These are phyloP conservation scores for Drosophila setifemur DNA, from an alignment of 1,140 invertebrate species.

Conservation along the genomic window DNA sequence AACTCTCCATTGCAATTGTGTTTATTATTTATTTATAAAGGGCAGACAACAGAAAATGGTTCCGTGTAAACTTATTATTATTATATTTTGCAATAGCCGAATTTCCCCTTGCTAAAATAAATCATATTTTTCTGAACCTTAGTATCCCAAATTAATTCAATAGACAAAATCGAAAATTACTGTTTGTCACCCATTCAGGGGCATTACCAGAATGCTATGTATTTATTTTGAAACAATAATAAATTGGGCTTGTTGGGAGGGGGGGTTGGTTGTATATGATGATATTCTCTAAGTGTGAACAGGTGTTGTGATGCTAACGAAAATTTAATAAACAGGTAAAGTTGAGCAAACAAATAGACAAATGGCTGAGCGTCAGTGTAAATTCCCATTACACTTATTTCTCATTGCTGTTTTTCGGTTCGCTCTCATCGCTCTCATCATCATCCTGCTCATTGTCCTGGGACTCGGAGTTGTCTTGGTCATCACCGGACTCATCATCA, in stretches of 20 bases:
- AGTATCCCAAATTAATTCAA: no score
- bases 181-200: no score
- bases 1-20: no score
- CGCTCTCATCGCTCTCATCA: neutral
- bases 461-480: neutral
- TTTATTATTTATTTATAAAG: no score
- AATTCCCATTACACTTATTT: neutral
- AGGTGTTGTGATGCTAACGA: conserved; percentile 5
- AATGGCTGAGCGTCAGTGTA: neutral
- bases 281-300: conserved; percentile 1
- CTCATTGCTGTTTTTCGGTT: neutral
- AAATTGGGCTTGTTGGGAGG: neutral
- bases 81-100: no score
- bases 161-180: no score
- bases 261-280: no score
- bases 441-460: neutral
- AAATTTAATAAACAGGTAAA: neutral
- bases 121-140: no score
- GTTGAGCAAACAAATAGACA: neutral
- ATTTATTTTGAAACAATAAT: conserved; percentile 15
- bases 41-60: no score
- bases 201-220: no score
- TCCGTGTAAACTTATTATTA: no score
- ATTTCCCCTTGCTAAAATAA: no score
- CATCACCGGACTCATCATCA: neutral